Conservation (phyloP, 1,140 invertebrate genomes). For the Penaeus vannamei region DNA sequence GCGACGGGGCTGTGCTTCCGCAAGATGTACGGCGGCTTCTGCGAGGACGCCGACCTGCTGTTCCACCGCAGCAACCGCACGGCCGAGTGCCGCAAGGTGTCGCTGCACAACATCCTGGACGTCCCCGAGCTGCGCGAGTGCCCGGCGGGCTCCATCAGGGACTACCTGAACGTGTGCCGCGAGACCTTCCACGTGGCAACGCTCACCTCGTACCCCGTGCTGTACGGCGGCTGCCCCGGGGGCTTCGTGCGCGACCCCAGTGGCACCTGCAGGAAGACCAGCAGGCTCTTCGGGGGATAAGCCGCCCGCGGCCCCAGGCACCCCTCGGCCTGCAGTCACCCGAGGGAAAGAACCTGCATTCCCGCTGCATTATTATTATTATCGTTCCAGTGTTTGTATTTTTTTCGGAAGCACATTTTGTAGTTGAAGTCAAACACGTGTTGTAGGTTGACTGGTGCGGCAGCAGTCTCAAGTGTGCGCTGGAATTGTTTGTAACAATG, state of each 20-base stretch:
- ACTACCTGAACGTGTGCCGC: constrained; percentile 40
- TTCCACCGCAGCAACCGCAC: constrained; percentile 29
- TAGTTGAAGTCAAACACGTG: too few species aligned
- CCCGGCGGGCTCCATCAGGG: constrained; percentile 38
- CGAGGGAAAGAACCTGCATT: not conserved
- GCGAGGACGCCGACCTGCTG: constrained; percentile 5
- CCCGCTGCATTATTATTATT: not conserved
- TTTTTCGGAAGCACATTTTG: too few species aligned
- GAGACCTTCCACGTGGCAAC: constrained; percentile 42
- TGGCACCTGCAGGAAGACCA: constrained; percentile 14
- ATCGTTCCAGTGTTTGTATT: too few species aligned
- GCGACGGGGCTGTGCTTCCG: constrained; percentile 37
- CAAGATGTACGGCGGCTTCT: constrained; percentile 58
- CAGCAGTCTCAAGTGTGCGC: too few species aligned
- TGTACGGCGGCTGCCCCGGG: constrained; percentile 24
- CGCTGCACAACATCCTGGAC: constrained; percentile 49
- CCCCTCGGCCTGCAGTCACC: not conserved
- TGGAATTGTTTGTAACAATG: too few species aligned
- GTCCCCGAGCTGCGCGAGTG: constrained; percentile 42
- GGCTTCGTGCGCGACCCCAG: not conserved
- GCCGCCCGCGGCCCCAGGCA: not conserved
- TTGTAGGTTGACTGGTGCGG: too few species aligned
- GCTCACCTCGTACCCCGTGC: constrained; percentile 37
- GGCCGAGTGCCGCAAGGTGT: constrained; percentile 43
- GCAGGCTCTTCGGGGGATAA: not conserved